These are phyloP conservation scores for Idris sp. DNA, from an alignment of 1,140 invertebrate species.

Conservation along the genomic window DNA sequence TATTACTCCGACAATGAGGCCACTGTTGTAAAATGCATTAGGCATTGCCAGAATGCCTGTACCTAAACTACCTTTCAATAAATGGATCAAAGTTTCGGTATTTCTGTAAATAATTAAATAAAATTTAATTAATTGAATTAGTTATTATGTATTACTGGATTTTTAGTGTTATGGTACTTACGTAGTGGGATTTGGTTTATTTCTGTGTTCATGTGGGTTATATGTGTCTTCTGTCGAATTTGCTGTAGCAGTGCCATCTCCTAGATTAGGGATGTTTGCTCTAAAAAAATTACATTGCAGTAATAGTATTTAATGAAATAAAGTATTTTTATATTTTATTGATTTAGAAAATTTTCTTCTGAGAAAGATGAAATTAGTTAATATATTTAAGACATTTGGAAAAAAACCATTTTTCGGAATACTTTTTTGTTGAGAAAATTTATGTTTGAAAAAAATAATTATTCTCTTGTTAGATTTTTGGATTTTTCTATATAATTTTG, in stretches of 20 bases:
- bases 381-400: no score
- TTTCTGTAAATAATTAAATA: conserved; percentile 79
- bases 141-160: no score
- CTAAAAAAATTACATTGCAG: conserved; percentile 10
- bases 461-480: no score
- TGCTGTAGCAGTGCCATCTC: conserved; percentile 2
- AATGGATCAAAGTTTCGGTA: conserved; percentile 87
- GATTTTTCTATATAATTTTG: not conserved
- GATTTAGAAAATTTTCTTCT: no score
- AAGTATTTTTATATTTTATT: no score
- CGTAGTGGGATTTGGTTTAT: conserved; percentile 84
- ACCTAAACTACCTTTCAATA: conserved; percentile 91
- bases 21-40: conserved; percentile 88
- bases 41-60: conserved; percentile 95
- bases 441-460: no score
- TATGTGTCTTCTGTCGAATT: conserved; percentile 69
- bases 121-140: not conserved
- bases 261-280: conserved; percentile 15
- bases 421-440: no score
- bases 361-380: no score
- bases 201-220: conserved; percentile 82
- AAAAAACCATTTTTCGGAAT: no score
- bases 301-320: not conserved
- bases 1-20: conserved; percentile 83
- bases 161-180: conserved; percentile 78